These are phyloP conservation scores for Crematogaster levior DNA, from an alignment of 2,888 invertebrate genomes.

Conservation along the genomic window DNA sequence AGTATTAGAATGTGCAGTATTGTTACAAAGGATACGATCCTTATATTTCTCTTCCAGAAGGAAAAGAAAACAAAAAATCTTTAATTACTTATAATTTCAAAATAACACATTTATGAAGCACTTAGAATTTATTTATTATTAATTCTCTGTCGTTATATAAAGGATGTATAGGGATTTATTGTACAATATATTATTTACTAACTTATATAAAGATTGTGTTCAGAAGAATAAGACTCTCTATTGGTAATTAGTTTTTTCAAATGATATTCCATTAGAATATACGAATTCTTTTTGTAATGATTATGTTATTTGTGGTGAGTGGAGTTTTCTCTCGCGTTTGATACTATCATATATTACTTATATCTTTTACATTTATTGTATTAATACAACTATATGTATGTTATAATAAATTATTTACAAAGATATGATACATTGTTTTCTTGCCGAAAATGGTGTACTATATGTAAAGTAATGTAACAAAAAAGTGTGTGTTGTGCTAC, in stretches of 20 bases:
- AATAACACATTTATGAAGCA: not conserved
- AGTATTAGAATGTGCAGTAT: conserved; percentile 3
- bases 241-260: conserved; percentile 51
- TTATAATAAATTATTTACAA: conserved; percentile 85
- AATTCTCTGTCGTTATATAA: conserved; percentile 22
- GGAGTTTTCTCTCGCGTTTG: conserved; percentile 67
- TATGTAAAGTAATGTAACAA: conserved; percentile 18
- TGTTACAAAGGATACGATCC: too few species aligned
- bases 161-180: conserved; percentile 12
- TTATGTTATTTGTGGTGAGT: conserved; percentile 73
- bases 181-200: conserved; percentile 32
- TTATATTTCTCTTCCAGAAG: not conserved
- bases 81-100: conserved; percentile 2
- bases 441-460: conserved; percentile 51
- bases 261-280: conserved; percentile 59
- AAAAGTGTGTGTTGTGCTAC: conserved; percentile 16
- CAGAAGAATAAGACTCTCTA: conserved; percentile 35
- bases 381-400: conserved; percentile 79
- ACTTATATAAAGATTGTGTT: conserved; percentile 24
- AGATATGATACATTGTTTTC: conserved; percentile 77
- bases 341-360: conserved; percentile 68
- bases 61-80: not conserved
- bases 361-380: conserved; percentile 81
- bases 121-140: conserved; percentile 33
- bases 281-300: conserved; percentile 67